Conservation (phyloP, 2,113 vertebrate species). For the Caretta caretta region DNA sequence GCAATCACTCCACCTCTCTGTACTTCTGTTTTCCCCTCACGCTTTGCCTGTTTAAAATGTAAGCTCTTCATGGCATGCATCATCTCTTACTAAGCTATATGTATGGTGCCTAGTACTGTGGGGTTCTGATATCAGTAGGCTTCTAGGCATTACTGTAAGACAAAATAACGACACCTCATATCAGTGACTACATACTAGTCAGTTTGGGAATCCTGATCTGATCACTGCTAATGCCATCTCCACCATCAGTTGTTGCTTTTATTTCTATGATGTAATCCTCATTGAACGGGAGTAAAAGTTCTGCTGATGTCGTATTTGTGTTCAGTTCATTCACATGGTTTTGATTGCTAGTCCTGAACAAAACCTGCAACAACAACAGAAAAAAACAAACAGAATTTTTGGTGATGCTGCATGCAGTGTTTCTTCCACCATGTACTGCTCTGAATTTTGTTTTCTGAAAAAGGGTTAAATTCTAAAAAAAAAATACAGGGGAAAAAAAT, state of each 20-base stretch:
- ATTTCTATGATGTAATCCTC: constrained; percentile 94
- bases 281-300: constrained; percentile 84
- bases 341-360: constrained; percentile 87
- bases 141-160: fast-evolving
- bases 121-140: fast-evolving
- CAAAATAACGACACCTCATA: fast-evolving
- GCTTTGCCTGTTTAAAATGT: not conserved
- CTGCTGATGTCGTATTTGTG: constrained; percentile 85
- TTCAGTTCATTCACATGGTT: constrained; percentile 75
- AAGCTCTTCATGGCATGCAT: fast-evolving
- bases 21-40: not conserved
- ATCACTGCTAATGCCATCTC: constrained; percentile 90
- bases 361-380: constrained; percentile 78
- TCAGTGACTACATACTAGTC: constrained; percentile 74
- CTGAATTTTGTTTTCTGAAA: not conserved
- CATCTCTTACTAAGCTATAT: fast-evolving
- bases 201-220: constrained; percentile 92
- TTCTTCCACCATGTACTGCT: not conserved
- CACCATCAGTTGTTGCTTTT: constrained; percentile 87
- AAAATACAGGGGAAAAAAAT: fast-evolving
- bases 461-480: fast-evolving
- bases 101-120: fast-evolving
- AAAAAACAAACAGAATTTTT: not conserved
- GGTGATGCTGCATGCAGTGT: fast-evolving
- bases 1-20: not conserved